Percentiles rank a stretch among this genome's conserved stretches.
These are phyloP conservation scores for Frankliniella fusca DNA, from an alignment of 2,888 invertebrate genomes.

Conservation along the genomic window DNA sequence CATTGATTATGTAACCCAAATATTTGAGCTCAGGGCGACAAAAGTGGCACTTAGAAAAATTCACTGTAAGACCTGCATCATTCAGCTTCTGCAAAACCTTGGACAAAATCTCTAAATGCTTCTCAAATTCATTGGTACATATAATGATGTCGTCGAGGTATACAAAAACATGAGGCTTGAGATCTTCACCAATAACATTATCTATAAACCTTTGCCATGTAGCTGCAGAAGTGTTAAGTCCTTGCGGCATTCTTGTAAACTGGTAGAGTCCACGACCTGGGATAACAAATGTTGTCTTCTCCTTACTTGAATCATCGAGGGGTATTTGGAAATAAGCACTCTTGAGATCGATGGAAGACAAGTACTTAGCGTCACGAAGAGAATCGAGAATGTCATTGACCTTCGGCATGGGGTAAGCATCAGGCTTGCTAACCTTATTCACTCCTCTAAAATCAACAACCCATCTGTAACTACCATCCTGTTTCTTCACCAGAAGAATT, in stretches of 20 bases:
- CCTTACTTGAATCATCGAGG: not conserved
- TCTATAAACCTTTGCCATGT: conserved; percentile 34
- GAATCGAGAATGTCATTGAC: conserved; percentile 9
- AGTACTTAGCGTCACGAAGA: not conserved
- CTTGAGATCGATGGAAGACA: not conserved
- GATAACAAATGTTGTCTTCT: conserved; percentile 30
- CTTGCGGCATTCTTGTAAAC: not conserved
- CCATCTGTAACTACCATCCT: not conserved
- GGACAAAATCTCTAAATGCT: conserved; percentile 38
- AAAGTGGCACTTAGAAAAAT: too few species aligned
- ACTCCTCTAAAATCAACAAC: not conserved
- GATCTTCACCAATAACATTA: conserved; percentile 30
- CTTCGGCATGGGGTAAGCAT: conserved; percentile 1
- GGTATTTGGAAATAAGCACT: conserved; percentile 20
- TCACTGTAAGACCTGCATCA: conserved; percentile 40
- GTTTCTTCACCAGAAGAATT: conserved; percentile 1
- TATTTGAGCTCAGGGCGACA: too few species aligned
- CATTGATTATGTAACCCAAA: too few species aligned
- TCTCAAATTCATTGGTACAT: conserved; percentile 37
- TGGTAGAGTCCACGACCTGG: conserved; percentile 3
- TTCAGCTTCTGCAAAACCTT: conserved; percentile 36
- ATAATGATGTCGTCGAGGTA: conserved; percentile 42
- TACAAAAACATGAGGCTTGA: conserved; percentile 37
- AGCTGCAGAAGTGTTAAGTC: too few species aligned
- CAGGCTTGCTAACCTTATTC: not conserved